Evolutionary conservation across 2,113 vertebrate species (phyloP), one percentile per base, ranked within the genome.

Genomic region (Zosterops pallidus): DNA sequence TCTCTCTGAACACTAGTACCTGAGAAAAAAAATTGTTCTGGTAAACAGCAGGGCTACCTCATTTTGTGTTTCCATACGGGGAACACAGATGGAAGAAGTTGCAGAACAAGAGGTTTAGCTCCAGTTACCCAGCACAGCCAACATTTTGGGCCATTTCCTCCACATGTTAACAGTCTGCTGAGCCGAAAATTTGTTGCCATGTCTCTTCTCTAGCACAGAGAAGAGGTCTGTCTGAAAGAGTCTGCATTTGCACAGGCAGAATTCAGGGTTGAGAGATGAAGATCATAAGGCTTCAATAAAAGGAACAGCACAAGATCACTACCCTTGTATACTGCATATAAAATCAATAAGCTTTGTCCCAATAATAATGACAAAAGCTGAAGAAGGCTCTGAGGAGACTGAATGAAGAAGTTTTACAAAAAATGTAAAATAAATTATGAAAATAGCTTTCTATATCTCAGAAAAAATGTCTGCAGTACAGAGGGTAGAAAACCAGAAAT

Each of bases 101-200:
- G 19, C 29, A 82, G 12, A 37, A 39, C 33, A 42, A 53, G 25
- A 74, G 4, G 56, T 50, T 68, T 52, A 41, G 15, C 50, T 29
- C 25, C 9, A 37, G 1, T 31, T 65, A 26, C 20, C 9, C 44
- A 64, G 22, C 7, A 37, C 1, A 2, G 14, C 3, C 53, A 65
- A 18, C 2, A 55, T 83, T 65, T 59, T 86, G 29, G 67, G 39
- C 47, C 29, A 24, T 77, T 76, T 90, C 5, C 20, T 44, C 15
- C 6, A 20, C 4, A 13, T 1, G 3, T 24, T 35, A n/a, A 20
- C 1, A 0, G 24, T 41, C 37, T 2, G 1, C 12, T 56, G 24
- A 71, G 26, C 17, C 47, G 18, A 65, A 24, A 28, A 25, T 46
- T 55, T 70, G 25, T 63, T 84, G 23, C 42, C 29, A 23, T 7